Evolutionary conservation across 1,140 invertebrate species (phyloP).

Genomic region (Globodera ellingtonae): DNA sequence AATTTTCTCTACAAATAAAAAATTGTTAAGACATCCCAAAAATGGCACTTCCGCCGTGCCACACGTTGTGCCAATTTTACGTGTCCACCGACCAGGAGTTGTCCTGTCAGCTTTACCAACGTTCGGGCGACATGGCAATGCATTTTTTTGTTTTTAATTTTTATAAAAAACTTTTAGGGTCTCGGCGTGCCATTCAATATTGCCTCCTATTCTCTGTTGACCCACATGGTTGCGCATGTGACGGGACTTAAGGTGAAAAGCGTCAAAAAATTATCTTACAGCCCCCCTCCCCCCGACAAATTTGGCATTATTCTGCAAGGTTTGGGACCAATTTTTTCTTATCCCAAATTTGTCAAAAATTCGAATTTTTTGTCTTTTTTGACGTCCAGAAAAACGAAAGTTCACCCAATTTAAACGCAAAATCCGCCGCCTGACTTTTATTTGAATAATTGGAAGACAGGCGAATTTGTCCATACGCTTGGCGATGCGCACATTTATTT

Average conservation of each 20-base stretch:
- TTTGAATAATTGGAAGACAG: slow-evolving; percentile 71
- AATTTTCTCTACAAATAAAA: not conserved
- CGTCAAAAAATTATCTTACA: not conserved
- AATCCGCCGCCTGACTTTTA: not conserved
- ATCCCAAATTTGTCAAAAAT: too few relatives aligned
- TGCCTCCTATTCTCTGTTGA: slow-evolving; percentile 91
- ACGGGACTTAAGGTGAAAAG: slow-evolving; percentile 75
- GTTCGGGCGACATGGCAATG: slow-evolving; percentile 87
- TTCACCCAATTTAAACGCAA: not conserved
- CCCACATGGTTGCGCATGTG: slow-evolving; percentile 93
- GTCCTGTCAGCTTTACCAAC: slow-evolving; percentile 91
- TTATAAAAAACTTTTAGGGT: slow-evolving; percentile 69
- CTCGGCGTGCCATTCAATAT: slow-evolving; percentile 98
- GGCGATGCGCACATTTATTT: slow-evolving; percentile 95
- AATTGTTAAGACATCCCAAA: slow-evolving; percentile 74
- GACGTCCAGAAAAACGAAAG: not conserved
- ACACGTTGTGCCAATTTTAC: slow-evolving; percentile 92
- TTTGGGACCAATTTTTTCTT: too few relatives aligned
- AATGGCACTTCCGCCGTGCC: slow-evolving; percentile 97
- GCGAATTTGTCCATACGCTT: slow-evolving; percentile 92
- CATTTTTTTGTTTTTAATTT: not conserved
- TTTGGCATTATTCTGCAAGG: not conserved
- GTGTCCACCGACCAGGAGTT: slow-evolving; percentile 76
- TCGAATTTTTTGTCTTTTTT: too few relatives aligned
- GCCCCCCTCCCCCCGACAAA: too few relatives aligned